Conservation (phyloP, 2,888 invertebrate species). For the Zonitis immaculata region DNA sequence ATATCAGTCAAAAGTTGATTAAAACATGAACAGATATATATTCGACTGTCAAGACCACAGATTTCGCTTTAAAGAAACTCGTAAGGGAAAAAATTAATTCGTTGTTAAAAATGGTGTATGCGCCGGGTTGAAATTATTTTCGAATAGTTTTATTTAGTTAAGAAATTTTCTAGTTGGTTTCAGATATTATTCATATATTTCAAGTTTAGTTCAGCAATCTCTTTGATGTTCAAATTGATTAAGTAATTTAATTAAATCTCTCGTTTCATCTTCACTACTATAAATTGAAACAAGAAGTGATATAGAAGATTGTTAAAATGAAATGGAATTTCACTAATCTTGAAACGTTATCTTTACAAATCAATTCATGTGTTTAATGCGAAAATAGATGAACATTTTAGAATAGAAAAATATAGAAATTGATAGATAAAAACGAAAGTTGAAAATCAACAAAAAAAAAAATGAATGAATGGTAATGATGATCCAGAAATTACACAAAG, state of each 20-base stretch:
- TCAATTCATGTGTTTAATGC: background rate
- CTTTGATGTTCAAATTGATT: background rate
- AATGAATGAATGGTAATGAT: background rate
- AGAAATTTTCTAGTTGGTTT: background rate
- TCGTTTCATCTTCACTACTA: background rate
- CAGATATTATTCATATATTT: background rate
- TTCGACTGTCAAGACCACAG: background rate
- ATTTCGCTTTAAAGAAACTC: background rate
- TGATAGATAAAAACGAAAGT: background rate
- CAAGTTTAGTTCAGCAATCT: background rate
- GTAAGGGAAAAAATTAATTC: background rate
- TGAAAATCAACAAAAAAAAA: background rate
- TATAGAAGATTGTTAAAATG: background rate
- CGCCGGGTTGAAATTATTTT: background rate
- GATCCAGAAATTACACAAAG: background rate
- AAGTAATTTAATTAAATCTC: background rate
- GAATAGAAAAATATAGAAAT: background rate
- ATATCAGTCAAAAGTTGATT: slow-evolving; percentile 41
- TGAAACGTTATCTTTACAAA: background rate
- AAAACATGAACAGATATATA: slow-evolving; percentile 18
- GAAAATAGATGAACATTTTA: no score
- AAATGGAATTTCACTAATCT: background rate
- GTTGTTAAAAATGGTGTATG: background rate
- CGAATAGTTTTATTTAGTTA: background rate
- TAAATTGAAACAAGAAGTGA: background rate